Conservation (phyloP, 1,140 invertebrate genomes). For the Ceratosolen solmsi region DNA sequence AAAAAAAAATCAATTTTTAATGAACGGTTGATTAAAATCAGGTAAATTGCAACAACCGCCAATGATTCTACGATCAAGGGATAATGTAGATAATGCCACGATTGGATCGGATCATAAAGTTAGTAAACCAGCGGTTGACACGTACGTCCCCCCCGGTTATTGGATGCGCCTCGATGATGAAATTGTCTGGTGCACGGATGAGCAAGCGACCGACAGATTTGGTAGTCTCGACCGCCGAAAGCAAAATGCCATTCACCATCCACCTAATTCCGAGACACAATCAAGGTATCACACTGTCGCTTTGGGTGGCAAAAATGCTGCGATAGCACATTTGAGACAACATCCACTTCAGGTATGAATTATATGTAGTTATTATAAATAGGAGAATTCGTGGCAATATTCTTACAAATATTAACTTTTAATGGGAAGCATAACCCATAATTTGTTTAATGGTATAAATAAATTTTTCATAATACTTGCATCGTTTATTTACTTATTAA, state of each 20-base stretch:
- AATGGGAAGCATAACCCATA: no score
- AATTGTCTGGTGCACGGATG: slow-evolving; percentile 66
- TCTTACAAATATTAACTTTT: no score
- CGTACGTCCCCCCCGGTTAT: slow-evolving; percentile 61
- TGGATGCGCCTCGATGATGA: slow-evolving; percentile 68
- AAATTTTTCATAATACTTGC: no score
- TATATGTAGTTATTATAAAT: slow-evolving; percentile 34
- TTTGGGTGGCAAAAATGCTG: slow-evolving; percentile 58
- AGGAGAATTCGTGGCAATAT: no score
- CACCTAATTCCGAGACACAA: slow-evolving; percentile 59
- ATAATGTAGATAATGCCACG: slow-evolving; percentile 43
- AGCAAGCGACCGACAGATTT: slow-evolving; percentile 72
- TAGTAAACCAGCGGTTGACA: slow-evolving; percentile 51
- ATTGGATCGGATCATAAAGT: slow-evolving; percentile 52
- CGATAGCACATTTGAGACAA: slow-evolving; percentile 45
- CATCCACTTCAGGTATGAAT: slow-evolving; percentile 54
- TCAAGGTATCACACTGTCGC: slow-evolving; percentile 63
- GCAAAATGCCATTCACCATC: slow-evolving; percentile 63
- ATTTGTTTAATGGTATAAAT: no score
- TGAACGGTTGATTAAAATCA: not conserved
- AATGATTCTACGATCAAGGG: slow-evolving; percentile 50
- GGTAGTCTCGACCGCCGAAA: slow-evolving; percentile 79
- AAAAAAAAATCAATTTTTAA: not conserved
- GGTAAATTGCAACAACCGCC: slow-evolving; percentile 26
- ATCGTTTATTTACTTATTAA: no score